phyloP scores from a whole-genome alignment of 2,888 invertebrate genomes.

The Asteroscopus sphinx region DNA sequence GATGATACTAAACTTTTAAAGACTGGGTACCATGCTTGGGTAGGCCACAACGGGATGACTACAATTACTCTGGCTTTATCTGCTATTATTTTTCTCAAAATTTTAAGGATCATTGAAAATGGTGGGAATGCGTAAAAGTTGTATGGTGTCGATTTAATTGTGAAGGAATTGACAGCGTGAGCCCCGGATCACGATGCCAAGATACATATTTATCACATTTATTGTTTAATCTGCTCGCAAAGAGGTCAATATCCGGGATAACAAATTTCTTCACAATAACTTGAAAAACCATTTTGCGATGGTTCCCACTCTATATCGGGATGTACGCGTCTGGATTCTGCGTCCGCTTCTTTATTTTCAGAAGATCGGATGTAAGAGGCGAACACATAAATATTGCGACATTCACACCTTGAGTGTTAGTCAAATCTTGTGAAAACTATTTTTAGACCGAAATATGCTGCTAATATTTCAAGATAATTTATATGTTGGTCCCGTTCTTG shows the following conservation, averaged over 20 bases:
- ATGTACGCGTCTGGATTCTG: conserved; percentile 15
- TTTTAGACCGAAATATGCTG: conserved; percentile 6
- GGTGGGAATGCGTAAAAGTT: neutral
- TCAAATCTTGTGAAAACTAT: neutral
- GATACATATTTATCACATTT: too few relatives aligned
- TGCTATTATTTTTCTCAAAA: conserved; percentile 1
- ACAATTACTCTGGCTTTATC: neutral
- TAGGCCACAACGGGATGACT: neutral
- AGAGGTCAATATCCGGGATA: too few relatives aligned
- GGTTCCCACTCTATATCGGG: too few relatives aligned
- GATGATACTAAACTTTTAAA: too few relatives aligned
- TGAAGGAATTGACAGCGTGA: conserved; percentile 43
- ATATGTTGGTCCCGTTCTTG: conserved; percentile 34
- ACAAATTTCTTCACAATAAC: too few relatives aligned
- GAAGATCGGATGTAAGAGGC: conserved; percentile 24
- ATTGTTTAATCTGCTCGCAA: too few relatives aligned
- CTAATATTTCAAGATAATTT: conserved; percentile 25
- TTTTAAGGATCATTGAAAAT: too few relatives aligned
- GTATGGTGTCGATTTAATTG: neutral
- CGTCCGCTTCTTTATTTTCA: conserved; percentile 25
- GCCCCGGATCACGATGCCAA: conserved; percentile 51
- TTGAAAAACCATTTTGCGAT: too few relatives aligned
- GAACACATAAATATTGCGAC: neutral
- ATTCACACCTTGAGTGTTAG: conserved; percentile 22
- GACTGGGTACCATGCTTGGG: neutral